Evolutionary conservation across 1,140 invertebrate genomes (phyloP).

Genomic region (Thrips palmi): DNA sequence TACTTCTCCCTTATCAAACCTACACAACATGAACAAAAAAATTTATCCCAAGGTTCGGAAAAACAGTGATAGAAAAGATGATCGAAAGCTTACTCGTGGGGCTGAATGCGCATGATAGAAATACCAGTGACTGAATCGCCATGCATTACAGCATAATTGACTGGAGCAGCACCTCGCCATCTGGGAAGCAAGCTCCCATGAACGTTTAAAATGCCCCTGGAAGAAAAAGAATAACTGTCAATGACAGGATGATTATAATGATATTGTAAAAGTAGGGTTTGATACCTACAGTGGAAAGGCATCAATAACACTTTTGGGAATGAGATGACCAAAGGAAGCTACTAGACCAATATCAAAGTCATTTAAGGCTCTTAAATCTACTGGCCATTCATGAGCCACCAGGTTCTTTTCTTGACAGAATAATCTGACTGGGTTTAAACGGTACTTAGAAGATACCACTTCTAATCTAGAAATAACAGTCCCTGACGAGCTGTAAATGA

Average conservation of each 20-base stretch:
- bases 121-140: constrained; percentile 70
- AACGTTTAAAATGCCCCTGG: constrained; percentile 77
- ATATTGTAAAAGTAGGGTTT: too few species aligned
- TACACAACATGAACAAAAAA: constrained; percentile 16
- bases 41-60: background rate
- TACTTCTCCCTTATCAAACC: constrained; percentile 77
- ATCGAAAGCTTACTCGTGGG: constrained; percentile 37
- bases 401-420: constrained; percentile 29
- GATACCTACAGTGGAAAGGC: constrained; percentile 38
- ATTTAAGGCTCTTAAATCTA: constrained; percentile 17
- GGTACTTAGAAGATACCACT: constrained; percentile 29
- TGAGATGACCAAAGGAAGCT: constrained; percentile 52
- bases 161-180: constrained; percentile 82
- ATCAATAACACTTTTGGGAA: constrained; percentile 39
- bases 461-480: constrained; percentile 27
- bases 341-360: constrained; percentile 44
- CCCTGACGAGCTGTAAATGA: constrained; percentile 20
- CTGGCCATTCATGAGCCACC: constrained; percentile 34
- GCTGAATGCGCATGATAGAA: constrained; percentile 73
- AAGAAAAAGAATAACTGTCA: constrained; percentile 19
- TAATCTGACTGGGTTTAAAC: constrained; percentile 28
- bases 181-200: constrained; percentile 81
- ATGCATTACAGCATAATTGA: constrained; percentile 63
- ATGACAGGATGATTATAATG: constrained; percentile 2
- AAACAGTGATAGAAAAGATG: background rate